These are phyloP conservation scores for Limanda limanda DNA, from an alignment of 2,113 vertebrate genomes.

Conservation along the genomic window DNA sequence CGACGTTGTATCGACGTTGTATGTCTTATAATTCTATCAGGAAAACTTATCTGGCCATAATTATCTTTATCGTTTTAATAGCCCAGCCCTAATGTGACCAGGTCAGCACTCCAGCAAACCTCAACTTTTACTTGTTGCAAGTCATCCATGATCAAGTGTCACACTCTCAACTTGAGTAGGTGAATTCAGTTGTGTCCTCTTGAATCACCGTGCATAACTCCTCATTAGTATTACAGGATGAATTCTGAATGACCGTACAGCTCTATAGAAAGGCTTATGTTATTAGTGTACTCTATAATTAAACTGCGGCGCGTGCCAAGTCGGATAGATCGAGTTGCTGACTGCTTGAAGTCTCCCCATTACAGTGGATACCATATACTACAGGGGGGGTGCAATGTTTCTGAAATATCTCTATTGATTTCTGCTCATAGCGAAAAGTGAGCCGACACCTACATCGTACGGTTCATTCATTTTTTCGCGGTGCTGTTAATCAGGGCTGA, in stretches of 20 bases:
- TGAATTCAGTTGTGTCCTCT: constrained; percentile 48
- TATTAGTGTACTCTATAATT: constrained; percentile 62
- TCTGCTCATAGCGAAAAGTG: background rate
- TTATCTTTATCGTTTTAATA: too few species aligned
- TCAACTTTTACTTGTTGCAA: background rate
- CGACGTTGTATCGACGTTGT: too few species aligned
- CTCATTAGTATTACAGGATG: constrained; percentile 70
- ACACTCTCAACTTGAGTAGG: constrained; percentile 41
- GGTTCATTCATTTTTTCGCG: background rate
- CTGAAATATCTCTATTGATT: constrained; percentile 12
- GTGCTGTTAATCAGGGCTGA: background rate
- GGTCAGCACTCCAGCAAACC: background rate
- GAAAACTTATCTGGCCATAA: too few species aligned
- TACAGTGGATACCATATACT: constrained; percentile 21
- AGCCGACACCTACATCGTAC: background rate
- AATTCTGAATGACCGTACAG: constrained; percentile 71
- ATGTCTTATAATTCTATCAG: too few species aligned
- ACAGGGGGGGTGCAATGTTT: constrained; percentile 1
- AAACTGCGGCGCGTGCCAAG: constrained; percentile 53
- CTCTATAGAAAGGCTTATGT: constrained; percentile 61
- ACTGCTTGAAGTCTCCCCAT: constrained; percentile 38
- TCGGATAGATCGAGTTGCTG: constrained; percentile 14
- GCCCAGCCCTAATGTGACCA: too few species aligned
- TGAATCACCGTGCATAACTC: constrained; percentile 50
- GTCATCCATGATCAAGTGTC: constrained; percentile 25